Base-by-base conservation (phyloP, 2,888 invertebrate species). In the Danaus chrysippus region DNA sequence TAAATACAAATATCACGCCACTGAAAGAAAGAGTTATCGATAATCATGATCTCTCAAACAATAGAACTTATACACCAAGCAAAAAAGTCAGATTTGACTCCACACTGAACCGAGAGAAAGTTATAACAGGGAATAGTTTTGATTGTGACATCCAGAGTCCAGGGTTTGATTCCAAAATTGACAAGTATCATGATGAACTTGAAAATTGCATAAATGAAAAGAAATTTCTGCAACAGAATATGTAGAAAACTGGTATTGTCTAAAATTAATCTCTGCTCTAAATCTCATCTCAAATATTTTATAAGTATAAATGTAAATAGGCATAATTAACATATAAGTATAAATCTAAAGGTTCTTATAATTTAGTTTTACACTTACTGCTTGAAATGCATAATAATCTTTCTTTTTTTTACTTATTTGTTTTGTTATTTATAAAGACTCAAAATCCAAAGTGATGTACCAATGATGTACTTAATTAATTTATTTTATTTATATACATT, bases 151-250 rank as follows among this genome's bases (percentile, higher is more conserved):
- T 90, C 1, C 84, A 84, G 62, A 90, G 91, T 71, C 89, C 90
- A 0, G 91, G 91, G 0, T 86, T 91, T 57, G 90, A 91, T 70
- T 75, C 79, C 0, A 87, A 91, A 70, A 82, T 91, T 52, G 91
- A 91, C 12, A 91, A 85, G 65, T 91, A 87, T 68, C 91, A 91
- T 65, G 91, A 91, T 73, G 91, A 91, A 68, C 67, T 91, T 44
- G 91, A 91, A 63, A 91, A 91, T 59, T 91, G 91, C 72, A 91
- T 91, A 1, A 91, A 91, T 72, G 91, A 91, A 64, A 84, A 82
- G 59, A 91, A 91, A 62, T 86, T 85, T 68, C 76, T 91, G 62
- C 83, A 87, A 60, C 91, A 91, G 67, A 91, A 91, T 72, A 87
- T 91, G 86, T 88, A 53, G 79, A 11, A 52, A 8, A 49, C 23